phyloP scores from a whole-genome alignment of 2,888 invertebrate genomes.

The Stictocephala bisonia region DNA sequence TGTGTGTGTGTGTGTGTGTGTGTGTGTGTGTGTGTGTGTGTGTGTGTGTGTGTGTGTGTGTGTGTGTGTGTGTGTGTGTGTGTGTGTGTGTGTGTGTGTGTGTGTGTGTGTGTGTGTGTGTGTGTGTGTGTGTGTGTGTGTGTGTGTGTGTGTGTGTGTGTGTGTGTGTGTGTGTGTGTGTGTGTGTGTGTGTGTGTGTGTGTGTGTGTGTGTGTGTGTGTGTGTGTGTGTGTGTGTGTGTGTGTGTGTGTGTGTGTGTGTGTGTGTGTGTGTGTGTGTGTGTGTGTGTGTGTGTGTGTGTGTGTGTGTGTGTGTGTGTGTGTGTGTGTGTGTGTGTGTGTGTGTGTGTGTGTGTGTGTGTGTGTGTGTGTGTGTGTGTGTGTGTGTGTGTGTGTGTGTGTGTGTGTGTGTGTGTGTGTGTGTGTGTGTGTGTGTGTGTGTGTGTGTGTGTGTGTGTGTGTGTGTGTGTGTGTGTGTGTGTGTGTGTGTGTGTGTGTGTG shows the following conservation, averaged over 20 bases:
- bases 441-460: no score
- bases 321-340: slow-evolving; percentile 2
- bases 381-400: no score
- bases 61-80: slow-evolving; percentile 13
- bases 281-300: slow-evolving; percentile 13
- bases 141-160: slow-evolving; percentile 13
- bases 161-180: slow-evolving; percentile 13
- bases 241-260: slow-evolving; percentile 6
- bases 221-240: slow-evolving; percentile 13
- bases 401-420: no score
- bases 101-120: neutral
- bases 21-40: neutral
- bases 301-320: slow-evolving; percentile 13
- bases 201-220: slow-evolving; percentile 1
- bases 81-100: slow-evolving; percentile 2
- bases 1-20: no score
- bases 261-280: neutral
- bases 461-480: no score
- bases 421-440: no score
- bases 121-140: slow-evolving; percentile 1
- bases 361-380: no score
- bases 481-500: no score
- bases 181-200: neutral
- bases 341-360: neutral
- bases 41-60: neutral